Base-by-base conservation (phyloP, 2,797 vertebrate species). In the Muscicapa comitata region DNA sequence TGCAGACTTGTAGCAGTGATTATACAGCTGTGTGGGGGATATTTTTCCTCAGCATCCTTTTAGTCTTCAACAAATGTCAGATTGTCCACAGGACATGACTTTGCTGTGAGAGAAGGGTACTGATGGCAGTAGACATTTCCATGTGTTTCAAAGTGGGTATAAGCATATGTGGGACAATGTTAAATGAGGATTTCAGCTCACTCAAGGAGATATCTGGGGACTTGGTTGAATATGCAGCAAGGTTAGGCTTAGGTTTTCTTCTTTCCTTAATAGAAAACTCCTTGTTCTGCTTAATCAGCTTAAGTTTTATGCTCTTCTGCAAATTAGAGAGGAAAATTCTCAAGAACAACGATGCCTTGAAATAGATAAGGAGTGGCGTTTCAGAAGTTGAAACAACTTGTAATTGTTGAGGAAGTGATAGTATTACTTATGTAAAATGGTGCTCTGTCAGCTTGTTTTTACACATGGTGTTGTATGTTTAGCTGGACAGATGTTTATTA, bases 401-500 rank as follows among this genome's bases (percentile, higher is more conserved):
- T 74, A 63, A 28, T 63, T 88, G 47, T 65, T 95, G 92, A 72
- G 91, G 84, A 94, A 94, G 73, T 70, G 73, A 55, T 93, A 82
- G 84, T 89, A 59, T 37, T 88, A 72, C 84, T 96, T 93, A 53
- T 91, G 87, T 94, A 88, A 95, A 88, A 93, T 19, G 73, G 65
- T 94, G 58, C 25, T 33, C 11, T 76, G 19, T 73, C 72, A 86
- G 89, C 93, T 88, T 96, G 86, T 91, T 96, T 96, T 96, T 93
- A 59, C 82, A 70, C 29, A 9, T 38, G 37, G 28, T 83, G 66
- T 93, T 95, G 93, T 81, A 72, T 91, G 89, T 95, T 89, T 87
- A 51, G 65, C 58, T 61, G 72, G 66, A 78, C 82, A 94, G 76
- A 95, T 96, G 70, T 92, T 96, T 96, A 93, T 95, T 97, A 74